A percentile compares a stretch with the other conserved stretches of the same genome.
Conservation (phyloP, 2,888 invertebrate species). For the Theodoxus fluviatilis region DNA sequence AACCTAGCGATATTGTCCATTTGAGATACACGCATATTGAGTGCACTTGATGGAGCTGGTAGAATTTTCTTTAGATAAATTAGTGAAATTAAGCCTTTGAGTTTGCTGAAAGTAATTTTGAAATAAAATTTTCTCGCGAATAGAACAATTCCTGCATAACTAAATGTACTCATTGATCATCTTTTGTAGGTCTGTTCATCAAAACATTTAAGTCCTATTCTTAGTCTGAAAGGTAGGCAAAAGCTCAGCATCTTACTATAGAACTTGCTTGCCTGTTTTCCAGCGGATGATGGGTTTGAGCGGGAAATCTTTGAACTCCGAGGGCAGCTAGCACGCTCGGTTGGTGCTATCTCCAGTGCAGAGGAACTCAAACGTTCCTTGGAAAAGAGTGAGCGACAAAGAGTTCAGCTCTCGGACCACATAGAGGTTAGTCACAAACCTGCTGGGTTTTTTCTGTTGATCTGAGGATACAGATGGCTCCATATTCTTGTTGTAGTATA, state of each 20-base stretch:
- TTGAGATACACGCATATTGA: too few species aligned
- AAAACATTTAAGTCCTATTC: not conserved
- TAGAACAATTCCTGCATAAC: too few species aligned
- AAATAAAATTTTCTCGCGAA: too few species aligned
- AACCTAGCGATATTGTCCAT: too few species aligned
- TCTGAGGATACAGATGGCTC: not conserved
- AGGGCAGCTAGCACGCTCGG: conserved; percentile 49
- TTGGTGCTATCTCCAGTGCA: conserved; percentile 52
- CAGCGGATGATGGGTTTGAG: conserved; percentile 42
- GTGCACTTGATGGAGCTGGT: too few species aligned
- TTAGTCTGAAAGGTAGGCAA: not conserved
- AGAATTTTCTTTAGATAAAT: too few species aligned
- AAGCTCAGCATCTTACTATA: too few species aligned
- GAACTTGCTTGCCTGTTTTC: not conserved
- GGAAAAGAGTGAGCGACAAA: conserved; percentile 59
- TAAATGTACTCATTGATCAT: too few species aligned
- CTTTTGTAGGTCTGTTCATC: not conserved
- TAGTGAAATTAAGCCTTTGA: too few species aligned
- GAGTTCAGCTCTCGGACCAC: conserved; percentile 60
- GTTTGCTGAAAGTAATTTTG: too few species aligned
- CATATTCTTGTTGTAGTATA: too few species aligned
- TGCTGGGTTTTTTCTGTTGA: not conserved
- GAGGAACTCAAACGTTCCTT: conserved; percentile 50
- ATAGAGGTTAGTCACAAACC: conserved; percentile 57
- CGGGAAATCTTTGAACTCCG: conserved; percentile 54